Evolutionary conservation across 2,113 vertebrate species (phyloP), one percentile per base, ranked within the genome.

Genomic region (Hemiprocne comata): DNA sequence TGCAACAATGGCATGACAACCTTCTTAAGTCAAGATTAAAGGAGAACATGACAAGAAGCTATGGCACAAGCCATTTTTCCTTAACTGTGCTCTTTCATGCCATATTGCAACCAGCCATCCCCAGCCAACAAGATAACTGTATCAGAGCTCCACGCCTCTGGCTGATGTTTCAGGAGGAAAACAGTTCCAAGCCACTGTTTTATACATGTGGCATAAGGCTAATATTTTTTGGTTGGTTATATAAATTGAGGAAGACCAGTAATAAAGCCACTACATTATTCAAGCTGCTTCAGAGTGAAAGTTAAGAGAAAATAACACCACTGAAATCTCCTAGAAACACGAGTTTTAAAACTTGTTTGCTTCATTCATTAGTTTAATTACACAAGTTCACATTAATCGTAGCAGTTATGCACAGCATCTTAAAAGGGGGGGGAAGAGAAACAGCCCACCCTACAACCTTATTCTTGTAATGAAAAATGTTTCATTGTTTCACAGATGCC

Each of bases 11-110:
- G 33, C 55, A 83, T 33, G 75, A 83, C 82, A 96, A 85, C 71
- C 51, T 84, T 69, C 64, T 51, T 40, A 62, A 44, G 28, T 60
- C 70, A 94, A 94, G 91, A 93, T 73, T 95, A 95, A 60, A 84
- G 24, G 17, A 88, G 69, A 72, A 58, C 40, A 90, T 14, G 62
- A 81, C 66, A 89, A 94, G 70, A 23, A 64, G 44, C 24, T 66
- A 79, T 95, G 48, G 36, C 61, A 89, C 38, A 91, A 87, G 72
- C 80, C 84, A 7, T 94, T 58, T 86, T 69, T 69, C 51, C 31
- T 65, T 72, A 92, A 93, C 19, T 7, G 54, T 29, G 60, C 81
- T 73, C 87, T 93, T 87, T 69, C 0, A 0, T 0, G 3, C 16
- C 46, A 81, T 78, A 70, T 91, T 24, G 13, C 61, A 79, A 85